phyloP scores from a whole-genome alignment of 2,888 invertebrate species.

The Onthophagus sagittarius region DNA sequence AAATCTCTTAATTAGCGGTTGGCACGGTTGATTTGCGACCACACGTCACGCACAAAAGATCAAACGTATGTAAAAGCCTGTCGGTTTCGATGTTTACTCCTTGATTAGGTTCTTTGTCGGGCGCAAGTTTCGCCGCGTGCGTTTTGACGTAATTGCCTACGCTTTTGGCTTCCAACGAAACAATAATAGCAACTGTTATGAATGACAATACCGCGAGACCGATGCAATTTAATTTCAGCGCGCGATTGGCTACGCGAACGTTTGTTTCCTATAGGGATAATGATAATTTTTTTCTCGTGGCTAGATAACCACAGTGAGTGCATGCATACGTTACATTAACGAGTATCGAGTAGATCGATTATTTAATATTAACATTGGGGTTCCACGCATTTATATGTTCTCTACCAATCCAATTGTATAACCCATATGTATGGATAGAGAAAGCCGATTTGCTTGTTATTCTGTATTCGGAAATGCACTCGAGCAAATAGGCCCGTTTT shows the following conservation, averaged over 20 bases:
- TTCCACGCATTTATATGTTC: background rate
- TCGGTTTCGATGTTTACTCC: background rate
- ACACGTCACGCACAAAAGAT: background rate
- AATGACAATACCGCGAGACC: background rate
- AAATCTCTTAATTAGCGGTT: slow-evolving; percentile 12
- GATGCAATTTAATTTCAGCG: background rate
- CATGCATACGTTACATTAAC: too few species aligned
- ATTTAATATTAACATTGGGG: background rate
- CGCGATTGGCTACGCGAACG: too few species aligned
- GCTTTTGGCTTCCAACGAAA: background rate
- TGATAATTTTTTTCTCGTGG: too few species aligned
- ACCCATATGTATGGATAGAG: background rate
- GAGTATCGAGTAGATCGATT: background rate
- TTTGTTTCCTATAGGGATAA: too few species aligned
- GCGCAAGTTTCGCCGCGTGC: too few species aligned
- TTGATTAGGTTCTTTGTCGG: background rate
- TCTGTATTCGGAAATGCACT: background rate
- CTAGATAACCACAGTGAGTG: too few species aligned
- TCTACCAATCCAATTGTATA: background rate
- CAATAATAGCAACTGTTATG: background rate
- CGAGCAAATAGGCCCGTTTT: background rate
- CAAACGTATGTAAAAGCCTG: background rate
- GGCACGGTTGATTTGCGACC: background rate
- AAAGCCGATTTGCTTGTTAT: background rate
- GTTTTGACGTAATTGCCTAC: background rate